Evolutionary conservation across 1,140 invertebrate species (phyloP).

Genomic region (Hestina assimilis): DNA sequence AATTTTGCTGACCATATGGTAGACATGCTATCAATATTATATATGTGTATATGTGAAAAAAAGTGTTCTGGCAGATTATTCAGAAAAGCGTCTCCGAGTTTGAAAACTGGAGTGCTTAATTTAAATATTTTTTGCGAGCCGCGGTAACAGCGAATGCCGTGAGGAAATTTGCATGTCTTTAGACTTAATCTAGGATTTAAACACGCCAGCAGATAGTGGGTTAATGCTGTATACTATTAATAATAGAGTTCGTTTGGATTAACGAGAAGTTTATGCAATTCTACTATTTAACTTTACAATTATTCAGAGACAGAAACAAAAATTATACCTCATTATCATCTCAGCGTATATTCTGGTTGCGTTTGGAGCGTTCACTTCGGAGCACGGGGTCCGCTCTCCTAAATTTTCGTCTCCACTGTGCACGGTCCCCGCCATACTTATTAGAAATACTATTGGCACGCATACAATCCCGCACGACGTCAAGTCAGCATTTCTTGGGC

Average conservation of each 20-base stretch:
- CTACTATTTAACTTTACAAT: too few species aligned
- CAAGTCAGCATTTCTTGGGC: too few species aligned
- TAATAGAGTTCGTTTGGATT: too few species aligned
- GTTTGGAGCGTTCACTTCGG: too few species aligned
- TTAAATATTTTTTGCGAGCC: slow-evolving; percentile 18
- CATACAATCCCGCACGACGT: too few species aligned
- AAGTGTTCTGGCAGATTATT: slow-evolving; percentile 11
- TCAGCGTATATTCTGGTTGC: too few species aligned
- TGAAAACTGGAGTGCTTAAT: slow-evolving; percentile 18
- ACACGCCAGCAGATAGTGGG: slow-evolving; percentile 4
- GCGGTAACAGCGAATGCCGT: slow-evolving; percentile 13
- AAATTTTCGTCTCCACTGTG: too few species aligned
- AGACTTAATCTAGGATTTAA: slow-evolving; percentile 18
- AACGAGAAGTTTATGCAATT: background rate
- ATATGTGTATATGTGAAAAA: background rate
- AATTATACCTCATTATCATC: too few species aligned
- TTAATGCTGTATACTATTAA: slow-evolving; percentile 1
- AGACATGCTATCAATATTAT: background rate
- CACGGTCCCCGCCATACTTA: too few species aligned
- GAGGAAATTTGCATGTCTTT: slow-evolving; percentile 20
- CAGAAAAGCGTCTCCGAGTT: slow-evolving; percentile 17
- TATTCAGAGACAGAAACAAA: background rate
- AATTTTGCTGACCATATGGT: background rate
- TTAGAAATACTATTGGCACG: too few species aligned
- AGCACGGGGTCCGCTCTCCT: too few species aligned